Base-by-base conservation (phyloP, 2,113 vertebrate genomes). In the Naja naja region DNA sequence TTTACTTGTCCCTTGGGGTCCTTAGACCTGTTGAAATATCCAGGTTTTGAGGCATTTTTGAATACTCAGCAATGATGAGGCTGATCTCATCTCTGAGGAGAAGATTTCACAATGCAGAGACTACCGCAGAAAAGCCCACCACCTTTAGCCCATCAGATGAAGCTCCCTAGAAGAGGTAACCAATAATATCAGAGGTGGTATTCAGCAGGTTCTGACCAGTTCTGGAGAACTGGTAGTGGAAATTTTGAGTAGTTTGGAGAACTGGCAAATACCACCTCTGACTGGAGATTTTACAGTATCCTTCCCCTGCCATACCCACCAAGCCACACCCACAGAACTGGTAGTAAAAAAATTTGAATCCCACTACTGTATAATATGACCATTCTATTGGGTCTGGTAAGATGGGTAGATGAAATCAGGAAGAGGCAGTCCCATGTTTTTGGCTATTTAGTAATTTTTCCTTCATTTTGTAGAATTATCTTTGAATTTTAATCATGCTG, bases 401-500 rank as follows among this genome's bases (percentile, higher is more conserved):
- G 64, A 69, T 69, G 30, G 30, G 30, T 30, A 69, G 64, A 69
- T 69, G 64, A 69, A 69, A 69, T n/a, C 30, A 11, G 60, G 10
- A 30, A 69, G 60, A 69, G 30, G 1, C 1, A 16, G 64, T 69
- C 64, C 64, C 5, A 34, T 64, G 27, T 25, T 47, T 91, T 85
- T 86, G 1, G n/a, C 86, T 64, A 52, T 87, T n/a, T 87, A 87
- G 14, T 52, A 16, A 58, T 92, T 81, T 64, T 39, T 22, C 89
- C 39, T 90, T 95, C 54, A 55, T 45, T 90, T 58, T 92, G 69
- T 49, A 86, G 90, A 54, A 16, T 53, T 81, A 47, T 53, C 69
- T 88, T 88, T 16, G 9, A n/a, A 16, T 16, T 93, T 45, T 45
- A 56, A 64, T 49, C 74, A 4, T 22, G 52, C 58, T 93, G n/a